Percentiles rank a stretch among this genome's conserved stretches.
Evolutionary conservation across 2,888 invertebrate species (phyloP).

Genomic region (Cylloceria caligata): DNA sequence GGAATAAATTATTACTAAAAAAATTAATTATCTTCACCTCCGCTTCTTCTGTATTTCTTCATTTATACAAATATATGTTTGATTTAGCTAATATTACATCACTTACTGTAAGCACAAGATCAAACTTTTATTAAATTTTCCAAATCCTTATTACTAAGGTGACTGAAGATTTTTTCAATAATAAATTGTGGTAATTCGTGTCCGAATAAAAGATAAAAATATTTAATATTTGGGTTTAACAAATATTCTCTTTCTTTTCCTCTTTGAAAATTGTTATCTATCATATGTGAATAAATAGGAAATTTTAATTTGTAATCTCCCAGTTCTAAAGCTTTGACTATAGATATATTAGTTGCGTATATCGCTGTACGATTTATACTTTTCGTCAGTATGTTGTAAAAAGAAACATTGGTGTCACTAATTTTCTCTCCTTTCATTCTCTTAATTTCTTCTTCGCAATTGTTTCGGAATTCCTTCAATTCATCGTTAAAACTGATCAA

Average conservation of each 20-base stretch:
- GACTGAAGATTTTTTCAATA: background rate
- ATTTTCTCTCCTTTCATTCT: slow-evolving; percentile 1
- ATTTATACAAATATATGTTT: no score
- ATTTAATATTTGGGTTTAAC: background rate
- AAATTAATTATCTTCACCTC: no score
- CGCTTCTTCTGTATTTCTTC: no score
- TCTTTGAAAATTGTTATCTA: background rate
- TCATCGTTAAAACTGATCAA: background rate
- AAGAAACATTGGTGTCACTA: background rate
- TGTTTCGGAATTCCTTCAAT: background rate
- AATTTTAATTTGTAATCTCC: slow-evolving; percentile 1
- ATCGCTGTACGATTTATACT: slow-evolving; percentile 1
- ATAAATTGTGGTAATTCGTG: slow-evolving; percentile 10
- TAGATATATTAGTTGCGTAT: background rate
- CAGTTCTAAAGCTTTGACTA: background rate
- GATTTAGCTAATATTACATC: slow-evolving; percentile 15
- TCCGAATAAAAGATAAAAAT: background rate
- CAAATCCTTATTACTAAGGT: slow-evolving; percentile 7
- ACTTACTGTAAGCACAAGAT: background rate
- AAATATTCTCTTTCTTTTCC: slow-evolving; percentile 4
- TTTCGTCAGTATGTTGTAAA: slow-evolving; percentile 19
- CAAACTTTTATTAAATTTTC: background rate
- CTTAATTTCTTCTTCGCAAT: slow-evolving; percentile 14
- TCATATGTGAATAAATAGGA: slow-evolving; percentile 18
- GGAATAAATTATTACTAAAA: no score